A percentile compares a stretch with the other conserved stretches of the same genome.
Conservation (phyloP, 2,113 vertebrate genomes). For the Chloroceryle aenea region DNA sequence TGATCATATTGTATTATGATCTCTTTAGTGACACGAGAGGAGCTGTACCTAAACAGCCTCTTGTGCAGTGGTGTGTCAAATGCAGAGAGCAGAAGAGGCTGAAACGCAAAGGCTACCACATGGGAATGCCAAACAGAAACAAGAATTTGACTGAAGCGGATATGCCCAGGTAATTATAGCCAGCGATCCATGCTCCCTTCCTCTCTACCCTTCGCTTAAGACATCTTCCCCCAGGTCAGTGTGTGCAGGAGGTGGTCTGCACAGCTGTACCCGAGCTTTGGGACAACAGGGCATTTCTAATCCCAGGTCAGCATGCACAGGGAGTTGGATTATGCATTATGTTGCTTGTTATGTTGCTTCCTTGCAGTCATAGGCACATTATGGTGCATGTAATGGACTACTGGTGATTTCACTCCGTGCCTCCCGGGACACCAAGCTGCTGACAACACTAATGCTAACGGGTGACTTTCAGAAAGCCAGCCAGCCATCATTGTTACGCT, state of each 20-base stretch:
- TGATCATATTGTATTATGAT: not conserved
- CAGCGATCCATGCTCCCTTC: fast-evolving
- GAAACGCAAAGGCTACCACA: not conserved
- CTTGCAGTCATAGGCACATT: not conserved
- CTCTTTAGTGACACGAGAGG: not conserved
- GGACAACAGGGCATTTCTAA: not conserved
- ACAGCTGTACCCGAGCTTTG: not conserved
- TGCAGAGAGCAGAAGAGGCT: not conserved
- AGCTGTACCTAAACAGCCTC: not conserved
- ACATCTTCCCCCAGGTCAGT: not conserved
- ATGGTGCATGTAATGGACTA: fast-evolving
- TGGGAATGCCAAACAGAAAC: not conserved
- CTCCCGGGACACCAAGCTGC: not conserved
- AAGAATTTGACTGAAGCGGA: not conserved
- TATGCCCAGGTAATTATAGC: fast-evolving
- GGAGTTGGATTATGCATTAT: not conserved
- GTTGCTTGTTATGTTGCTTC: not conserved
- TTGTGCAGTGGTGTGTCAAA: not conserved
- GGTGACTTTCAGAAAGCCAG: not conserved
- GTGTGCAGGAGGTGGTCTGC: too few species aligned
- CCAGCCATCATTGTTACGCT: not conserved
- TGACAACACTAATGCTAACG: not conserved
- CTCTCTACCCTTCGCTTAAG: not conserved
- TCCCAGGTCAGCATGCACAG: fast-evolving
- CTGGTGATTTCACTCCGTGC: not conserved